These are phyloP conservation scores for Drosophila athabasca DNA, from an alignment of 1,140 invertebrate species.

Conservation along the genomic window DNA sequence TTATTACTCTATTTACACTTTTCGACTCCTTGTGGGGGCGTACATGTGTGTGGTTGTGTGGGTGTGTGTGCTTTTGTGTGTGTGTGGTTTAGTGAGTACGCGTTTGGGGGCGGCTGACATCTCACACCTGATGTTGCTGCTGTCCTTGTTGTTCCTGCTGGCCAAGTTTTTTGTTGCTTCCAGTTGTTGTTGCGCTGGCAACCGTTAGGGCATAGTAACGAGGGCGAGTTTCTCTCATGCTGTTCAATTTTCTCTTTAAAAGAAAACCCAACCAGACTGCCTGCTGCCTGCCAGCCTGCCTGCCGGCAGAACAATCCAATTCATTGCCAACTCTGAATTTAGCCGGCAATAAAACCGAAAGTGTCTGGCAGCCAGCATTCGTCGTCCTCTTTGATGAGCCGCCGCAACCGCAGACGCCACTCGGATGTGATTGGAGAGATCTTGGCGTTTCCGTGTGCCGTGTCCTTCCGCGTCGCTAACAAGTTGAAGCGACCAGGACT, in stretches of 20 bases:
- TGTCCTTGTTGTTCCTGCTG: slow-evolving; percentile 39
- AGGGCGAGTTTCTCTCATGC: too few species aligned
- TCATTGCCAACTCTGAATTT: slow-evolving; percentile 21
- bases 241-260: slow-evolving; percentile 32
- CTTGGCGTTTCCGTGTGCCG: too few species aligned
- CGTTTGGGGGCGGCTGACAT: slow-evolving; percentile 29
- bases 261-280: slow-evolving; percentile 33
- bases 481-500: too few species aligned
- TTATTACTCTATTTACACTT: slow-evolving; percentile 77
- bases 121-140: slow-evolving; percentile 54
- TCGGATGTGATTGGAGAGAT: too few species aligned
- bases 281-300: slow-evolving; percentile 25
- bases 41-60: not conserved
- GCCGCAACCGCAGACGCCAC: too few species aligned
- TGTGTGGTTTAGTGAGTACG: slow-evolving; percentile 13
- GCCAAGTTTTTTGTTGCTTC: slow-evolving; percentile 39
- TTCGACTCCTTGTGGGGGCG: slow-evolving; percentile 33
- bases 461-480: too few species aligned
- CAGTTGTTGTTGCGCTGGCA: slow-evolving; percentile 61
- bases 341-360: slow-evolving; percentile 46
- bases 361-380: slow-evolving; percentile 12
- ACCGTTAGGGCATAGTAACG: slow-evolving; percentile 28
- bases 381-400: too few species aligned
- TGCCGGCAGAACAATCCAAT: slow-evolving; percentile 40
- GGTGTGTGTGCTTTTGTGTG: slow-evolving; percentile 13